Evolutionary conservation across 2,888 invertebrate genomes (phyloP).

Genomic region (Melipona beecheii): DNA sequence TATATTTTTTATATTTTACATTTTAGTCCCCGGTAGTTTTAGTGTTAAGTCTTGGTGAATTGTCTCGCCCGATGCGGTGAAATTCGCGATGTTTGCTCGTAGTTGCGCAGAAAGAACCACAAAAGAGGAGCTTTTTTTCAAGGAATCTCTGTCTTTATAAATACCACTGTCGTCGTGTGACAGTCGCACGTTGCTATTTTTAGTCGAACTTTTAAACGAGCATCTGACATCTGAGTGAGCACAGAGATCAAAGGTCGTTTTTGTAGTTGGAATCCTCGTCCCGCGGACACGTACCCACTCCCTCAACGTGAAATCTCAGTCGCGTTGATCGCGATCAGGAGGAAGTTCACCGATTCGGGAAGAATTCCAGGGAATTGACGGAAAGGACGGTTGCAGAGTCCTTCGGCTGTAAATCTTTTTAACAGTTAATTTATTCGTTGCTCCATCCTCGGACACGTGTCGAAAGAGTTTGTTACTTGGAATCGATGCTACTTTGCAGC

Average conservation of each 20-base stretch:
- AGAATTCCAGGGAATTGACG: constrained; percentile 12
- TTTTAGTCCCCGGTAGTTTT: too few relatives aligned
- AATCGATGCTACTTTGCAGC: too few relatives aligned
- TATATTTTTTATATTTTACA: too few relatives aligned
- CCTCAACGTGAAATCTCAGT: constrained; percentile 40
- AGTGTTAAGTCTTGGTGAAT: too few relatives aligned
- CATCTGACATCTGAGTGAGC: constrained; percentile 53
- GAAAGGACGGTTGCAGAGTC: constrained; percentile 5
- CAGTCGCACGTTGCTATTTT: constrained; percentile 48
- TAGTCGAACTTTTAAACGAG: constrained; percentile 61
- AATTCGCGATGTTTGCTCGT: too few relatives aligned
- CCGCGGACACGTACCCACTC: constrained; percentile 47
- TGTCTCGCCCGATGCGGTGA: too few relatives aligned
- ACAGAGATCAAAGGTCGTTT: constrained; percentile 58
- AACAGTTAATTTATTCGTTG: constrained; percentile 11
- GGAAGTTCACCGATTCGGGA: constrained; percentile 34
- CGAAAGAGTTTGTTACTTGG: background rate
- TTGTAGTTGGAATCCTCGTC: constrained; percentile 53
- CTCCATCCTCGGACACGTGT: background rate
- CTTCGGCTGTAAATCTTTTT: background rate
- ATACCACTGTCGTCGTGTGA: constrained; percentile 18
- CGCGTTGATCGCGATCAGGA: constrained; percentile 31
- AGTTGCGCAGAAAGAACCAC: too few relatives aligned
- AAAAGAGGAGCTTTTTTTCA: constrained; percentile 8
- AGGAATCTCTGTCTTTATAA: constrained; percentile 42